Evolutionary conservation across 2,113 vertebrate species (phyloP), one percentile per base, ranked within the genome.

Genomic region (Hyperoodon ampullatus): DNA sequence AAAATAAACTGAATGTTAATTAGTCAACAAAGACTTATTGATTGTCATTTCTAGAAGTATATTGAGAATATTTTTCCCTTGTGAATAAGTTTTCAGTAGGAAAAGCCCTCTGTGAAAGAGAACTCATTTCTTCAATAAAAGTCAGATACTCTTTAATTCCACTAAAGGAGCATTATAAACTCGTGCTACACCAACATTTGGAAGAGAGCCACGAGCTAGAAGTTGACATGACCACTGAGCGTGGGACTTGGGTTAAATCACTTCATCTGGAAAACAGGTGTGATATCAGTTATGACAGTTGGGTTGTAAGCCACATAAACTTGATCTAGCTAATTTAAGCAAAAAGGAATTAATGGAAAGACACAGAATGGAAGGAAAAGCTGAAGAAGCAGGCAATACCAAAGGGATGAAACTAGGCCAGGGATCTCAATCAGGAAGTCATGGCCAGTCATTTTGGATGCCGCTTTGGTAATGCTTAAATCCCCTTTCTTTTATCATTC

Each of bases 1-100:
- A 87, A 94, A 80, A 68, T 75, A 92, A 91, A 71, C 70, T 63
- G 16, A 93, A 50, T 92, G 23, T 88, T 65, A 70, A 19, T 95
- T 10, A 60, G 24, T 95, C 65, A 93, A 33, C 14, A 80, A 71
- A 85, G 15, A 90, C 44, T 92, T 72, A 58, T 30, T 74, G 12
- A 82, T 80, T 82, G 21, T 83, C 58, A 83, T 84, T 95, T 97
- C 80, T 92, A 90, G 78, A 77, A 88, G 19, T 50, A 84, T 60
- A n/a, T 53, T 84, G 78, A 81, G 60, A 81, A 68, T 89, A 84
- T 87, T 88, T 66, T 97, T 55, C 19, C 95, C 35, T 53, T 44
- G 1, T 80, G 80, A 81, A 60, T 71, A 88, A 39, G 70, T 95
- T 93, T 82, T 80, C 35, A 63, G 1, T 68, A 95, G 58, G 44